Base-by-base conservation (phyloP, 1,140 invertebrate species). In the Brachionus koreanus region DNA sequence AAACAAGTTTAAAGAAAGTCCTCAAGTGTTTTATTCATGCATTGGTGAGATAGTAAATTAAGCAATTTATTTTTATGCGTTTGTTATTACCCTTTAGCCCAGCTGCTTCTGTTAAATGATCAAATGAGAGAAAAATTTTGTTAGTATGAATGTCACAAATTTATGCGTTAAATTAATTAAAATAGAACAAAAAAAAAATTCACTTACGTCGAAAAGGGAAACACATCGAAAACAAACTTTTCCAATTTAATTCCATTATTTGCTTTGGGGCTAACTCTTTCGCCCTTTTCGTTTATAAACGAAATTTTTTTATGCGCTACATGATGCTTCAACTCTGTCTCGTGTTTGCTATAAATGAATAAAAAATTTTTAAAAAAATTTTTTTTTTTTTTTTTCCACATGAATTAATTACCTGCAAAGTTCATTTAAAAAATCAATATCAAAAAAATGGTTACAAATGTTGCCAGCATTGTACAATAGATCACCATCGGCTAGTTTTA, bases 221-320 rank as follows among this genome's bases (percentile, higher is more conserved):
- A 98, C 0, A 98, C 96, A 89, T 99, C 98, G 87, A 99, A 99
- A 2, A 99, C 93, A 88, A 99, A 99, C 89, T 99, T 99, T 85
- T 99, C 98, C 87, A 98, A 93, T 90, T 99, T 99, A 83, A 99
- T 96, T 23, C 97, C 97, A 87, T 99, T 99, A 0, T 94, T 92
- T 85, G 91, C 91, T 0, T 91, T 91, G 0, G 97, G 96, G 77
- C 92, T 93, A 57, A 91, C 88, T 25, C 91, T 88, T 5, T 95
- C 94, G 76, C 92, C 89, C 0, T 90, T 89, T 19, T 25, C 5
- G 87, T 95, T 92, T 0, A 97, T 90, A 85, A 92, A 94, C 0
- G 96, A 92, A 85, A 99, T 98, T 88, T 98, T 98, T 89, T 99
- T 99, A 85, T 96, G 96, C 6, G 98, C 98, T 1, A 97, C 91